Conservation (phyloP, 2,113 vertebrate genomes). For the Macaca mulatta region DNA sequence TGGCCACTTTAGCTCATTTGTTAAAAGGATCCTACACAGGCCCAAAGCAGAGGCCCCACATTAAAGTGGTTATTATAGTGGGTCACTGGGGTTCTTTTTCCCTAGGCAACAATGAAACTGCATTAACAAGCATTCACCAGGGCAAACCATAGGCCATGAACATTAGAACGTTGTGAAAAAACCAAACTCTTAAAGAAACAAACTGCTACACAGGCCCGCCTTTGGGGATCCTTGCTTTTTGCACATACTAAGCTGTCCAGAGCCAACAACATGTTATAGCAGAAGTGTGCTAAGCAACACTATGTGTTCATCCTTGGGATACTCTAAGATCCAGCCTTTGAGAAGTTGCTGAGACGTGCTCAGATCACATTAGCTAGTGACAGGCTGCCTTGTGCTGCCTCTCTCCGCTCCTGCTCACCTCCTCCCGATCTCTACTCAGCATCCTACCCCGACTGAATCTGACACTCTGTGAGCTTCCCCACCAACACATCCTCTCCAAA, state of each 20-base stretch:
- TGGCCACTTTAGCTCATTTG: conserved; percentile 66
- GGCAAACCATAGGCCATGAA: conserved; percentile 44
- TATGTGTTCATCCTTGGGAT: not conserved
- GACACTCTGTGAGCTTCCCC: conserved; percentile 26
- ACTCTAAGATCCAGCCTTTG: not conserved
- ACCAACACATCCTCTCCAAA: not conserved
- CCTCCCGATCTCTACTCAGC: not conserved
- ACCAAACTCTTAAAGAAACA: conserved; percentile 58
- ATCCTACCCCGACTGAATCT: not conserved
- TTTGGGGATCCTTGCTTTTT: not conserved
- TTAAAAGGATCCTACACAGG: conserved; percentile 61
- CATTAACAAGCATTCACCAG: conserved; percentile 62
- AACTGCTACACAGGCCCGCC: not conserved
- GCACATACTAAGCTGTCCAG: not conserved
- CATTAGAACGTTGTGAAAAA: conserved; percentile 55
- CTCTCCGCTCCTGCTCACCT: not conserved
- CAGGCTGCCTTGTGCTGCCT: not conserved
- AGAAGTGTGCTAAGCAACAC: not conserved
- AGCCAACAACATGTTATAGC: not conserved
- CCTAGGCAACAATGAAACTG: conserved; percentile 65
- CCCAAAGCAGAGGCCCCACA: conserved; percentile 51
- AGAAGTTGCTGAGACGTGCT: not conserved
- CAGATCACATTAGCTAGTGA: not conserved
- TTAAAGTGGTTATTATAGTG: conserved; percentile 44
- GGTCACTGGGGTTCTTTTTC: conserved; percentile 57